Percentiles rank a stretch among this genome's conserved stretches.
Evolutionary conservation across 1,140 invertebrate genomes (phyloP).

Genomic region (Atta texana): DNA sequence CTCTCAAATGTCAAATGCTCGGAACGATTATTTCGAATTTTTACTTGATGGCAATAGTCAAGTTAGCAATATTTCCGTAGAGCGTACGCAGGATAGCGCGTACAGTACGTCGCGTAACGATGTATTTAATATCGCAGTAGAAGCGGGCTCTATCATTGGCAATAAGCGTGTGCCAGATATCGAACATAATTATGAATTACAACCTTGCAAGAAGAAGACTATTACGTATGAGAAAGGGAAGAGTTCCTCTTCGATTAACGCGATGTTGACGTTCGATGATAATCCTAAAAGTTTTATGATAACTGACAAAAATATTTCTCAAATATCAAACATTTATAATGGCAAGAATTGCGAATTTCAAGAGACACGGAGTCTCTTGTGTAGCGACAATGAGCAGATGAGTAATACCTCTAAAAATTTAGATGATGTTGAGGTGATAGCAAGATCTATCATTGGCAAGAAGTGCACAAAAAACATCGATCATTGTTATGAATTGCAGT

Average conservation of each 20-base stretch:
- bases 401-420: not conserved
- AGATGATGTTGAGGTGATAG: not conserved
- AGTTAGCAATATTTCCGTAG: too few species aligned
- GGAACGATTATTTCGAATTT: not conserved
- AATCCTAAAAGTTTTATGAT: not conserved
- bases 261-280: not conserved
- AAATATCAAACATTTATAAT: not conserved
- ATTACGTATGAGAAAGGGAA: not conserved
- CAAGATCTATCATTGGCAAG: too few species aligned
- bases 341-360: too few species aligned
- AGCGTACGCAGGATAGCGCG: slow-evolving; percentile 1
- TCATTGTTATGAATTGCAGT: not conserved
- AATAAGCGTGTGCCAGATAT: not conserved
- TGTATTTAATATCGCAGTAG: not conserved
- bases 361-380: too few species aligned
- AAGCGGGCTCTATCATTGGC: not conserved
- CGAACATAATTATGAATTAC: not conserved
- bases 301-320: not conserved
- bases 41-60: not conserved
- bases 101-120: not conserved
- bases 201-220: not conserved
- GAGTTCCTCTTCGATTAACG: not conserved
- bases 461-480: too few species aligned
- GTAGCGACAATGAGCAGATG: too few species aligned
- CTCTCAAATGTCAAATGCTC: not conserved